Conservation (phyloP, 2,113 vertebrate genomes). For the Perca fluviatilis region DNA sequence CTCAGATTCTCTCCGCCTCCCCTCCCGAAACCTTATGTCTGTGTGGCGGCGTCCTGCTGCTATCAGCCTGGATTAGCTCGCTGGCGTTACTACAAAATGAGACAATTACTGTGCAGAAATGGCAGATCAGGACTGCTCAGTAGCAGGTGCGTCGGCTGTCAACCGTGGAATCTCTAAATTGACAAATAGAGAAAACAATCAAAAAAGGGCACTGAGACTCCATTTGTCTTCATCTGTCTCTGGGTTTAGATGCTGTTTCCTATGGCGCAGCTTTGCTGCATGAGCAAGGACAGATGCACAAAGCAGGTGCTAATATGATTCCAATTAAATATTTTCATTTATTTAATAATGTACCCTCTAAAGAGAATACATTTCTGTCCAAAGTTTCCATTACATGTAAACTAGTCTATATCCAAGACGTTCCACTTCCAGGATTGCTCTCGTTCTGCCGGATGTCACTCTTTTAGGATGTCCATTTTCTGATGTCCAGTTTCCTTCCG, state of each 20-base stretch:
- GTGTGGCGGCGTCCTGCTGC: slow-evolving; percentile 24
- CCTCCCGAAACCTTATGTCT: not conserved
- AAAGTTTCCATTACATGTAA: not conserved
- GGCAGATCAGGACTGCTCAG: slow-evolving; percentile 37
- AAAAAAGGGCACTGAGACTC: slow-evolving; percentile 49
- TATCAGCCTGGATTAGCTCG: slow-evolving; percentile 32
- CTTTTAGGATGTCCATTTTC: no score
- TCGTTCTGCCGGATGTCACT: no score
- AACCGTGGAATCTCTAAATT: slow-evolving; percentile 61
- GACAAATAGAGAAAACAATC: slow-evolving; percentile 72
- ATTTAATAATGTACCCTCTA: not conserved
- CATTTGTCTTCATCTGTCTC: slow-evolving; percentile 58
- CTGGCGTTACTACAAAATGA: slow-evolving; percentile 46
- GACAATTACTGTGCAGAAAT: slow-evolving; percentile 58
- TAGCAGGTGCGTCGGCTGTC: slow-evolving; percentile 66
- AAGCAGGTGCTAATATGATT: slow-evolving; percentile 17
- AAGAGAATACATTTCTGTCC: not conserved
- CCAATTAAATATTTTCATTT: slow-evolving; percentile 7
- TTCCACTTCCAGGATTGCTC: no score
- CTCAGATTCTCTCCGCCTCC: not conserved
- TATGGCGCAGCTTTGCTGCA: not conserved
- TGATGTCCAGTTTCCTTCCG: no score
- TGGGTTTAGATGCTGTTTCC: slow-evolving; percentile 3
- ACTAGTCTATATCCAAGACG: no score
- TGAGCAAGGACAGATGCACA: slow-evolving; percentile 34